phyloP scores from a whole-genome alignment of 2,113 vertebrate species.

The Actinemys pallida region DNA sequence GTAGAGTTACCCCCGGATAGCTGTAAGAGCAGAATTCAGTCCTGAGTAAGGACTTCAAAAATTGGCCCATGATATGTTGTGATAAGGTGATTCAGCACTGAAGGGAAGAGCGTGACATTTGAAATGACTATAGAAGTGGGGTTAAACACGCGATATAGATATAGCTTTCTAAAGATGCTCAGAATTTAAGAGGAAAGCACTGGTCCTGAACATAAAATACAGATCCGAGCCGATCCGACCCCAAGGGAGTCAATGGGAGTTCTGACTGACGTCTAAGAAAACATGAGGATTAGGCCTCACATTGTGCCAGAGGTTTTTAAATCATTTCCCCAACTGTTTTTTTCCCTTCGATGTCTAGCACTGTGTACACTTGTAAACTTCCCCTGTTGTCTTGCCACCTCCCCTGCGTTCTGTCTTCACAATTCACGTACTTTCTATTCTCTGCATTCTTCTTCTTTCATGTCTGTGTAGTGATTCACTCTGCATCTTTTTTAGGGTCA shows the following conservation, averaged over 20 bases:
- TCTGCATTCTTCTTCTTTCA: constrained; percentile 38
- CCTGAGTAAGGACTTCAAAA: neutral
- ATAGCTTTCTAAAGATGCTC: neutral
- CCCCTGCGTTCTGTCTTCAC: neutral
- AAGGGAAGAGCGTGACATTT: neutral
- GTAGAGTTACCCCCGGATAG: neutral
- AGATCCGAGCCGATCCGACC: neutral
- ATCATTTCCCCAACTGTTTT: neutral
- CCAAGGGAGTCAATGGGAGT: neutral
- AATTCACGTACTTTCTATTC: constrained; percentile 51
- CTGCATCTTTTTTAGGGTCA: neutral
- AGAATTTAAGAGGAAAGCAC: neutral
- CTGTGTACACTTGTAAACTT: neutral
- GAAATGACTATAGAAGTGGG: neutral
- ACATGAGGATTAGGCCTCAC: neutral
- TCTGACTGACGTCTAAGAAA: neutral
- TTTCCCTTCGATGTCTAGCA: neutral
- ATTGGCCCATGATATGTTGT: neutral
- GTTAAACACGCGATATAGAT: neutral
- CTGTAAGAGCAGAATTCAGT: neutral
- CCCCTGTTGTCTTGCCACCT: neutral
- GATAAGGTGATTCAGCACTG: neutral
- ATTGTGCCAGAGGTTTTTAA: neutral
- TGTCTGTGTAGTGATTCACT: constrained; percentile 54
- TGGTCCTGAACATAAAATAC: neutral